Evolutionary conservation across 2,113 vertebrate genomes (phyloP).

Genomic region (Accipiter virgatus): DNA sequence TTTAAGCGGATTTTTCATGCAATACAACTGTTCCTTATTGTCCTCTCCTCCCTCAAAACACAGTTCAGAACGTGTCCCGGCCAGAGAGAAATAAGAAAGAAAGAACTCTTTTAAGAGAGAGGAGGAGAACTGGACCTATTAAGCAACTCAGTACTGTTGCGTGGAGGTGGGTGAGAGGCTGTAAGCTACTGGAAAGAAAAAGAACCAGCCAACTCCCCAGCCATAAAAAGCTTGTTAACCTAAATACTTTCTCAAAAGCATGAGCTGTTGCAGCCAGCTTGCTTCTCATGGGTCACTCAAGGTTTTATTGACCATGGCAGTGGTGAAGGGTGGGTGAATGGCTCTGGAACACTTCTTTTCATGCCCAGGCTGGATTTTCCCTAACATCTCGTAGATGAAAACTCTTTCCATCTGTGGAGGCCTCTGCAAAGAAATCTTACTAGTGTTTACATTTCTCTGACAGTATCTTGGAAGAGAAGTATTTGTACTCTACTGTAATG

Average conservation of each 20-base stretch:
- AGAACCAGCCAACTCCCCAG: background rate
- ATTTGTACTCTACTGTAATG: background rate
- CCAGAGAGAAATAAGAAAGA: background rate
- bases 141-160: background rate
- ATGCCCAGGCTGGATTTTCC: background rate
- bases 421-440: background rate
- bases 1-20: background rate
- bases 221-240: background rate
- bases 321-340: background rate
- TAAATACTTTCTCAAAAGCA: background rate
- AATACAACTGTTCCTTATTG: background rate
- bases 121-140: background rate
- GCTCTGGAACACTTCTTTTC: background rate
- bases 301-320: background rate
- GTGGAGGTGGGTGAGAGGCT: background rate
- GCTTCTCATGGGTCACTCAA: fast-evolving
- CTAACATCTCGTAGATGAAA: background rate
- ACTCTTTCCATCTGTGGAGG: background rate
- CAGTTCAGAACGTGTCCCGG: background rate
- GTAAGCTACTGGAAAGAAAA: background rate
- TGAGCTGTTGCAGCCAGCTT: background rate
- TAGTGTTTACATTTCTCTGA: background rate
- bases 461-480: background rate
- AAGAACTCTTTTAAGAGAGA: background rate
- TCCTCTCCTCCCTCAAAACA: background rate